Evolutionary conservation across 2,888 invertebrate species (phyloP).

Genomic region (Heteromyza rotundicornis): DNA sequence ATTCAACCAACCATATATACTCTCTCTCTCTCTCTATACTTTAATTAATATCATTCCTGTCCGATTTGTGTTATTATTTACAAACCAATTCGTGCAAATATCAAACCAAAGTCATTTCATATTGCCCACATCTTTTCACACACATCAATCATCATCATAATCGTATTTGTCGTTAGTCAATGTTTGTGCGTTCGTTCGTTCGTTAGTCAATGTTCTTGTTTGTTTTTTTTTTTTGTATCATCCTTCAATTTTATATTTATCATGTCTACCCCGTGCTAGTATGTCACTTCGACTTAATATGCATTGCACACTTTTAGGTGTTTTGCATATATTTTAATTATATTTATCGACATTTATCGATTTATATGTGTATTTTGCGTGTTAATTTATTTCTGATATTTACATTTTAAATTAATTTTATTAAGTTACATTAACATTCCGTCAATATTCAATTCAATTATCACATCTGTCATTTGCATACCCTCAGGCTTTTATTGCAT

Average conservation of each 20-base stretch:
- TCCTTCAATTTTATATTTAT: too few relatives aligned
- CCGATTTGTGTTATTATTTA: too few relatives aligned
- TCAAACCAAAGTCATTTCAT: too few relatives aligned
- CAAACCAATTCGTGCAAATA: too few relatives aligned
- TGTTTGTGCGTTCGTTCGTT: background rate
- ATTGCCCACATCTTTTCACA: background rate
- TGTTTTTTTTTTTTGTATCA: background rate
- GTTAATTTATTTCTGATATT: background rate
- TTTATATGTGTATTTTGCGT: background rate
- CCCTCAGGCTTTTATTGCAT: constrained; percentile 6
- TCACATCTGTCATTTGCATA: constrained; percentile 15
- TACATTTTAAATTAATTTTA: background rate
- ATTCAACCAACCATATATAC: too few relatives aligned
- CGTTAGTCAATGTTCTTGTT: background rate
- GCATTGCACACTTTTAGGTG: constrained; percentile 12
- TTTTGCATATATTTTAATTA: background rate
- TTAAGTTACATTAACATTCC: background rate
- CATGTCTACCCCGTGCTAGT: too few relatives aligned
- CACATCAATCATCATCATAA: background rate
- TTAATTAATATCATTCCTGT: too few relatives aligned
- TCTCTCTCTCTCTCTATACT: too few relatives aligned
- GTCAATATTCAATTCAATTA: background rate
- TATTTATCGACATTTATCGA: background rate
- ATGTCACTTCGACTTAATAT: too few relatives aligned
- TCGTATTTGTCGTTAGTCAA: background rate